Percentiles rank a stretch among this genome's conserved stretches.
These are phyloP conservation scores for Oreochromis aureus DNA, from an alignment of 2,113 vertebrate genomes.

Conservation along the genomic window DNA sequence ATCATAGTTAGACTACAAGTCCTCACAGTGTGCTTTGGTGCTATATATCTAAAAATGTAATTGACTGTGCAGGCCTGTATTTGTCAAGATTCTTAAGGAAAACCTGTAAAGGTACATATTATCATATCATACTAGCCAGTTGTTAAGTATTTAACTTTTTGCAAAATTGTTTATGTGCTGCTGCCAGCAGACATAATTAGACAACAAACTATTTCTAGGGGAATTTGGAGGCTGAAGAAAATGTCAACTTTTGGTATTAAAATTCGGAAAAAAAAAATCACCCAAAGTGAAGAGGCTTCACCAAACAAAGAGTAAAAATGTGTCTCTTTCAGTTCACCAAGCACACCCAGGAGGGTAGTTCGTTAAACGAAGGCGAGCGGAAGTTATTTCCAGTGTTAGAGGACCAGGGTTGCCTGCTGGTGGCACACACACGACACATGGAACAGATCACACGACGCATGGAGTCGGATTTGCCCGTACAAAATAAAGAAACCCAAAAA, in stretches of 20 bases:
- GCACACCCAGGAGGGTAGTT: not conserved
- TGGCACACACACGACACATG: constrained; percentile 64
- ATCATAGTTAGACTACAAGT: not conserved
- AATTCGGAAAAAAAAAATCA: accelerated
- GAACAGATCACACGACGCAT: constrained; percentile 61
- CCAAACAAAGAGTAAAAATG: not conserved
- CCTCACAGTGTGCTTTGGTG: not conserved
- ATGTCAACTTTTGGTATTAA: not conserved
- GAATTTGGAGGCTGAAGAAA: not conserved
- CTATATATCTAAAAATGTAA: not conserved
- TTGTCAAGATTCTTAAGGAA: not conserved
- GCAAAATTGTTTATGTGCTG: not conserved
- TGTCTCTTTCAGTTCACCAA: not conserved
- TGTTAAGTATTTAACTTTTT: not conserved
- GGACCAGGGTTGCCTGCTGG: constrained; percentile 37
- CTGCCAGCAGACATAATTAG: not conserved
- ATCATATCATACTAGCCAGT: not conserved
- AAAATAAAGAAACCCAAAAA: constrained; percentile 69
- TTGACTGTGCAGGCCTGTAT: not conserved
- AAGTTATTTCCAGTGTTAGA: constrained; percentile 42
- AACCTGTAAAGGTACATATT: not conserved
- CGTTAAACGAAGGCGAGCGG: constrained; percentile 31
- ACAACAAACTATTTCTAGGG: not conserved
- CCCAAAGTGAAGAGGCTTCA: not conserved
- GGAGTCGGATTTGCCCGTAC: constrained; percentile 53